phyloP scores from a whole-genome alignment of 2,888 invertebrate genomes.

The Agonopterix arenella region DNA sequence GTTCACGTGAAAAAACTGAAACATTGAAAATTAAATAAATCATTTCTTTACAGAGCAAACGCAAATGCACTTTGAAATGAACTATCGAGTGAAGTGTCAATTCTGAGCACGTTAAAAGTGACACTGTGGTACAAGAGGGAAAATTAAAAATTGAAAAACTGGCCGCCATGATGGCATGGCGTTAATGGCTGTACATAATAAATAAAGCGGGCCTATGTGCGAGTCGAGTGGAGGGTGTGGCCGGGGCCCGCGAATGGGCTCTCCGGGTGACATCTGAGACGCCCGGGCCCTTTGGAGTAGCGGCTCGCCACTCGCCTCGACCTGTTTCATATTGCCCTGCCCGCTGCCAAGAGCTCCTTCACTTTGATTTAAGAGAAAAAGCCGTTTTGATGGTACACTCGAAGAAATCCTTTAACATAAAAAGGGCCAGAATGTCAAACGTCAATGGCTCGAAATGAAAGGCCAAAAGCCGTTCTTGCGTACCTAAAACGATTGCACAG shows the following conservation, averaged over 20 bases:
- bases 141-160: constrained; percentile 74
- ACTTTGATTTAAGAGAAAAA: constrained; percentile 73
- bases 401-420: constrained; percentile 36
- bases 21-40: too few relatives aligned
- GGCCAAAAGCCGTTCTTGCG: constrained; percentile 10
- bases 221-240: constrained; percentile 74
- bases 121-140: constrained; percentile 54
- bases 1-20: too few relatives aligned
- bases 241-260: constrained; percentile 70
- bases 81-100: constrained; percentile 1
- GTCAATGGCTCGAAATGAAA: constrained; percentile 22
- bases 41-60: too few relatives aligned
- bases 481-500: neutral
- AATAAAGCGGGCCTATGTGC: constrained; percentile 75
- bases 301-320: constrained; percentile 56
- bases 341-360: constrained; percentile 64
- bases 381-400: constrained; percentile 56
- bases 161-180: constrained; percentile 72
- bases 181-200: constrained; percentile 76
- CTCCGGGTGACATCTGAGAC: constrained; percentile 72
- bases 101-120: neutral
- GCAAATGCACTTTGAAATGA: too few relatives aligned
- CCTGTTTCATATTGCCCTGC: constrained; percentile 72
- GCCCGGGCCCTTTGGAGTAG: constrained; percentile 62
- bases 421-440: constrained; percentile 38